Percentiles rank a stretch among this genome's conserved stretches.
Conservation (phyloP, 2,113 vertebrate species). For the Bubo bubo region DNA sequence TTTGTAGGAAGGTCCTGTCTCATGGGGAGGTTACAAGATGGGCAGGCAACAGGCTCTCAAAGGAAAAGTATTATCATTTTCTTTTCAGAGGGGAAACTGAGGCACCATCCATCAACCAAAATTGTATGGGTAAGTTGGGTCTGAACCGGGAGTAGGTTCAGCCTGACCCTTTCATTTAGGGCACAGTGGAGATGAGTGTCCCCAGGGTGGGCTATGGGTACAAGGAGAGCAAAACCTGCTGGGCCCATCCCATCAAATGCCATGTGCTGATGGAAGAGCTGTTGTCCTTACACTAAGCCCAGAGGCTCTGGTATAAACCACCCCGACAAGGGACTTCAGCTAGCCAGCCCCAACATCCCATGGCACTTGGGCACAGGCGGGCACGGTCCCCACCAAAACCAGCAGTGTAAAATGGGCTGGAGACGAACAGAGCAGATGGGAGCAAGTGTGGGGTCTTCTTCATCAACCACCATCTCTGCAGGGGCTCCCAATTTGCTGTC, state of each 20-base stretch:
- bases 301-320: neutral
- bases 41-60: neutral
- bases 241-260: no score
- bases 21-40: neutral
- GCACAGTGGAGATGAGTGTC: no score
- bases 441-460: neutral
- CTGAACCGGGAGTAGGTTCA: neutral
- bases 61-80: neutral
- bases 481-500: neutral
- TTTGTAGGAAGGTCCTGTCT: neutral
- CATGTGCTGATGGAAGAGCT: accelerated
- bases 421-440: neutral
- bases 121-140: no score
- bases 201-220: neutral
- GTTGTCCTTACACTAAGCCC: no score
- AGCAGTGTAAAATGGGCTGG: accelerated
- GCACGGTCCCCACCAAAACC: neutral
- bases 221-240: neutral
- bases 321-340: neutral
- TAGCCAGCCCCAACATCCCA: accelerated
- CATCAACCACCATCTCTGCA: neutral
- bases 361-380: neutral
- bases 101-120: neutral
- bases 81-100: neutral
- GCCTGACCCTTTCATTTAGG: neutral